These are phyloP conservation scores for Hydrozoanthus tunicans DNA, from an alignment of 64 coral and sea anemone species.

Conservation along the genomic window DNA sequence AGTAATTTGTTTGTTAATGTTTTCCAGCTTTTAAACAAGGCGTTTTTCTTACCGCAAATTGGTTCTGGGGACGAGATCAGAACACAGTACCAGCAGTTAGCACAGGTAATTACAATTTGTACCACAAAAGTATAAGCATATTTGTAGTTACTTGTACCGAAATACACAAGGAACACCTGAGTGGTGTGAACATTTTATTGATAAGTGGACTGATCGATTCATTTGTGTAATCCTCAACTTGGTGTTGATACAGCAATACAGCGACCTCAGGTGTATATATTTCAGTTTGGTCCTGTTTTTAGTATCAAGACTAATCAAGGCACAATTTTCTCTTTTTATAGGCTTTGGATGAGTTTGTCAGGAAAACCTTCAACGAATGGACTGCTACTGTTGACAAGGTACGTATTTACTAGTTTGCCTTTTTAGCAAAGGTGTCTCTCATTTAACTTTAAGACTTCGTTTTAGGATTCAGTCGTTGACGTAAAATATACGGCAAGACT, in stretches of 20 bases:
- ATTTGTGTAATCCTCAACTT: no score
- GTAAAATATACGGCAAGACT: no score
- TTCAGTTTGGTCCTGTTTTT: not conserved
- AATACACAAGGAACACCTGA: no score
- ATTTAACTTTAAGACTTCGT: no score
- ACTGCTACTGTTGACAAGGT: constrained; percentile 93
- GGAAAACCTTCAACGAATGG: constrained; percentile 99
- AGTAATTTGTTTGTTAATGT: not conserved
- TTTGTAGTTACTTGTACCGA: no score
- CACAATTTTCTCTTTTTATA: constrained; percentile 2
- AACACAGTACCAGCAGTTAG: constrained; percentile 95
- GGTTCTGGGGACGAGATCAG: constrained; percentile 96
- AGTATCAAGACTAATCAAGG: not conserved
- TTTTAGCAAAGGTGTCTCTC: no score
- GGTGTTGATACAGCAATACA: no score
- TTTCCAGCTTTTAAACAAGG: constrained; percentile 79
- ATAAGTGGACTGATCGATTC: no score
- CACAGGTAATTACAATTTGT: constrained; percentile 69
- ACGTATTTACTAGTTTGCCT: not conserved
- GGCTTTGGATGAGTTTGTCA: constrained; percentile 98
- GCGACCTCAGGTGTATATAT: no score
- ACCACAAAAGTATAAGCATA: no score
- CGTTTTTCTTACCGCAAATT: constrained; percentile 95
- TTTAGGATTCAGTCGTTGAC: no score
- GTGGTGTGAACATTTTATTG: no score